A percentile compares a stretch with the other conserved stretches of the same genome.
Evolutionary conservation across 2,797 vertebrate species (phyloP).

Genomic region (Anguilla anguilla): DNA sequence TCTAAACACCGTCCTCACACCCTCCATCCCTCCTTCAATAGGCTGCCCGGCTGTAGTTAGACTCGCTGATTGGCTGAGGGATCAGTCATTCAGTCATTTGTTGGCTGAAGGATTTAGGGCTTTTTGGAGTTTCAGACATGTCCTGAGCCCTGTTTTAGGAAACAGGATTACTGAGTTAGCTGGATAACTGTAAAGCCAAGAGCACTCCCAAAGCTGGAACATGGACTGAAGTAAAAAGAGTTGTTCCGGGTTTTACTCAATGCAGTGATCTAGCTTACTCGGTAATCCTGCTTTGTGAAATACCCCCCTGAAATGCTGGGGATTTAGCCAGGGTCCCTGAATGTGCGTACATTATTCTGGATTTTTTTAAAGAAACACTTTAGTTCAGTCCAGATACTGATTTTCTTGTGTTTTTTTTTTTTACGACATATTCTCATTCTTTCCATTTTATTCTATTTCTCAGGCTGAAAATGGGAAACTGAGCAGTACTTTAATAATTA

Average conservation of each 20-base stretch:
- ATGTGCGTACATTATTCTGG: neutral
- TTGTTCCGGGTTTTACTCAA: no score
- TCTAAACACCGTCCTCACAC: constrained; percentile 3
- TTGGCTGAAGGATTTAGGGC: neutral
- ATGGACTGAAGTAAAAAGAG: no score
- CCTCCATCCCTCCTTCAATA: neutral
- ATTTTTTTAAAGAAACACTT: neutral
- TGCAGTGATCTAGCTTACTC: no score
- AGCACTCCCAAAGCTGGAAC: no score
- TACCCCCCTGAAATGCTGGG: neutral
- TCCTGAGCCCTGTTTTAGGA: no score
- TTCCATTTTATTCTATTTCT: neutral
- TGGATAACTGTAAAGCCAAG: no score
- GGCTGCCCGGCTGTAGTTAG: neutral
- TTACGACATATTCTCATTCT: neutral
- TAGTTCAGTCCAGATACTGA: neutral
- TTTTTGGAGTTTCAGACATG: neutral
- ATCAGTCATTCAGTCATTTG: neutral
- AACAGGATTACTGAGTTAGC: no score
- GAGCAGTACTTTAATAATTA: neutral
- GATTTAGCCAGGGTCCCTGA: neutral
- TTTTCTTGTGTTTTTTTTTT: neutral
- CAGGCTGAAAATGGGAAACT: neutral
- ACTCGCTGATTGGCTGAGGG: neutral
- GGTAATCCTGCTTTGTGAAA: no score